Conservation (phyloP, 2,797 vertebrate genomes). For the Artibeus lituratus region DNA sequence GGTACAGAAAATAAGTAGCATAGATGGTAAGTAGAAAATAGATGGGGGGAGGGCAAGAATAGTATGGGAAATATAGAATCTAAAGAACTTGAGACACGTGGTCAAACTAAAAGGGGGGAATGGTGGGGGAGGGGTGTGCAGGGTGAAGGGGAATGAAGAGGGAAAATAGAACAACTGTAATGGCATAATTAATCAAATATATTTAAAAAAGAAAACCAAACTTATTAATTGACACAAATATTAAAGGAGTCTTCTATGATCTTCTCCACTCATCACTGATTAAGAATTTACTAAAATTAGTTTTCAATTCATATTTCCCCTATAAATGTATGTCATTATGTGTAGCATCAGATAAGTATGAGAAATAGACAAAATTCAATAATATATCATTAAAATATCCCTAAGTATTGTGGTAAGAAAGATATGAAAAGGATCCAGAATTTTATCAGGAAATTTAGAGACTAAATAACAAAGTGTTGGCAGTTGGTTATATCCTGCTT, state of each 20-base stretch:
- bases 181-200: no score
- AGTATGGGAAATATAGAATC: no score
- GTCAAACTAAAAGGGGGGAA: no score
- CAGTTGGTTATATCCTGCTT: not conserved
- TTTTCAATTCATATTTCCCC: not conserved
- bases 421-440: not conserved
- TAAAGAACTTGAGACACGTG: no score
- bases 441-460: slow-evolving; percentile 22
- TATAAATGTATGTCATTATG: not conserved
- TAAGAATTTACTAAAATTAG: slow-evolving; percentile 23
- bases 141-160: no score
- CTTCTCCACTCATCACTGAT: not conserved
- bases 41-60: no score
- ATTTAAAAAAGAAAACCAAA: slow-evolving; percentile 38
- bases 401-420: not conserved
- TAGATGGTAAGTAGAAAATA: no score
- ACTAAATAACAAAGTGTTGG: not conserved
- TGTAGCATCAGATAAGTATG: not conserved
- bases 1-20: no score
- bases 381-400: slow-evolving; percentile 2
- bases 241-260: not conserved
- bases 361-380: slow-evolving; percentile 8
- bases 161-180: no score
- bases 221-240: not conserved
- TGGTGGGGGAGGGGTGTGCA: no score